Percentiles rank a stretch among this genome's conserved stretches.
Conservation (phyloP, 1,140 invertebrate genomes). For the Anadara kagoshimensis region DNA sequence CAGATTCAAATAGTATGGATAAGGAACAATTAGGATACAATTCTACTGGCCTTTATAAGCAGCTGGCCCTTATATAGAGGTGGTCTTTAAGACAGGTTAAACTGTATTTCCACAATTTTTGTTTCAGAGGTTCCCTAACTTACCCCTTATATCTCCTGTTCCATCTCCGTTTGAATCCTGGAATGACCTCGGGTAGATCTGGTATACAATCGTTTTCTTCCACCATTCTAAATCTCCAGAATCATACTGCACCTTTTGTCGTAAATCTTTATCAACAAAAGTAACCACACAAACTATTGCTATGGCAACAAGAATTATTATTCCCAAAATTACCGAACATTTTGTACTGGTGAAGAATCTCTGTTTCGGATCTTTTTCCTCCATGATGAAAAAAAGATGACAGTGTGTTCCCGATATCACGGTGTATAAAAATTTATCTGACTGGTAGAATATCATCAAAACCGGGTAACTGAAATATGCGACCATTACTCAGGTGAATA, state of each 20-base stretch:
- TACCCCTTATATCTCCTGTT: slow-evolving; percentile 84
- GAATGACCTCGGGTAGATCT: slow-evolving; percentile 86
- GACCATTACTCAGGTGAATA: too few relatives aligned
- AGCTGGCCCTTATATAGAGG: too few relatives aligned
- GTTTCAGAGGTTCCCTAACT: too few relatives aligned
- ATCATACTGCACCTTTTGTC: slow-evolving; percentile 26
- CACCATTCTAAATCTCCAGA: slow-evolving; percentile 79
- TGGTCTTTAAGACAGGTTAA: too few relatives aligned
- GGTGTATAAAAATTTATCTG: too few relatives aligned
- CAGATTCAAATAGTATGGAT: too few relatives aligned
- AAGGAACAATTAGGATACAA: too few relatives aligned
- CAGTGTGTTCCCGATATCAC: background rate
- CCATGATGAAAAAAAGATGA: background rate
- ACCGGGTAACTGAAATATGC: too few relatives aligned
- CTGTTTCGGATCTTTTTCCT: slow-evolving; percentile 2
- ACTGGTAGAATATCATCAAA: too few relatives aligned
- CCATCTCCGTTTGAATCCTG: slow-evolving; percentile 86
- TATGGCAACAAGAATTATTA: slow-evolving; percentile 26
- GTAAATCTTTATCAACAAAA: slow-evolving; percentile 30
- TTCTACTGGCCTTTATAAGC: too few relatives aligned
- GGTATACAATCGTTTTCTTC: slow-evolving; percentile 83
- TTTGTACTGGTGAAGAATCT: slow-evolving; percentile 31
- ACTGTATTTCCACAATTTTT: too few relatives aligned
- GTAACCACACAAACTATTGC: slow-evolving; percentile 36
- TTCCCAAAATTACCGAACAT: slow-evolving; percentile 25